Base-by-base conservation (phyloP, 2,113 vertebrate genomes). In the Excalfactoria chinensis region DNA sequence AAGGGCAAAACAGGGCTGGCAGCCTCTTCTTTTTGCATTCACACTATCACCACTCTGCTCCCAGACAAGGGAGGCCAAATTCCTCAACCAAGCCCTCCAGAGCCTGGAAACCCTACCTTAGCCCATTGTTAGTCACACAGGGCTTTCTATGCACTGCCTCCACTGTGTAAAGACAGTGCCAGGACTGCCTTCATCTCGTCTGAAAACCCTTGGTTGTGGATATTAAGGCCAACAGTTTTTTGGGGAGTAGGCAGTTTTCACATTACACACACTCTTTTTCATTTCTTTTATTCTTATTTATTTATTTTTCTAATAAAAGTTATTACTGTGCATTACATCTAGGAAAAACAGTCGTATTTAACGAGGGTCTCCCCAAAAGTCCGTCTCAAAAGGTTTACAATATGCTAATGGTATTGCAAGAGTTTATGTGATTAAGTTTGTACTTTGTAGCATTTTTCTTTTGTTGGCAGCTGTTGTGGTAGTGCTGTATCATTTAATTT, bases 401-500 rank as follows among this genome's bases (percentile, higher is more conserved):
- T 95, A 53, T 17, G n/a, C 28, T 75, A 81, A 78, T 55, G 59
- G 30, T 46, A 76, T 85, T 95, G 86, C 63, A 86, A 84, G 69
- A 69, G 34, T 94, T 93, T 88, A 34, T 80, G 34, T 82, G 62
- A 84, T 86, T 67, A 71, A 64, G 83, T 90, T 92, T 84, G 90
- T 77, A 84, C 71, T 85, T 92, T 6, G 16, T 53, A 70, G 88
- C 82, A 73, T 93, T 96, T 95, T 93, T 90, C 68, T 94, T 94
- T 97, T 95, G 96, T 89, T 93, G 93, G 93, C 93, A 96, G 91
- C 88, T 94, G 94, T 95, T 94, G 86, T 90, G 83, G 90, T 91
- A 96, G 82, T 89, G 84, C 89, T 94, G 93, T 96, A 93, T 95
- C 96, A 91, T 95, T 97, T 97, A 95, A 97, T 97, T 97, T 96